phyloP scores from a whole-genome alignment of 2,888 invertebrate species.

The Macrosiphum euphorbiae region DNA sequence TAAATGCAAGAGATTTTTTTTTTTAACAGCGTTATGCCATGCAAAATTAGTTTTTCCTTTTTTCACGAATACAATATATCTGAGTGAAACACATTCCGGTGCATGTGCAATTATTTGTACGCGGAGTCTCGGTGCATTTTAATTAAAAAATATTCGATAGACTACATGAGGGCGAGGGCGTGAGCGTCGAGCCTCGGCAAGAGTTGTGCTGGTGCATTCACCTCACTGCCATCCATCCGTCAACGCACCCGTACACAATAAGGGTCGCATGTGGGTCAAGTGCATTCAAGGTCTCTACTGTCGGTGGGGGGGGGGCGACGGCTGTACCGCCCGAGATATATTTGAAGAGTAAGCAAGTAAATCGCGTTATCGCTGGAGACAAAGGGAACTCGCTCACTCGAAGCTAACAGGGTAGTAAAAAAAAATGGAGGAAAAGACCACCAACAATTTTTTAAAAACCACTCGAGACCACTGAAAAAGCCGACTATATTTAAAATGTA shows the following conservation, averaged over 20 bases:
- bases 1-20: background rate
- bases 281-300: slow-evolving; percentile 55
- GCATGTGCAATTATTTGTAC: background rate
- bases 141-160: slow-evolving; percentile 44
- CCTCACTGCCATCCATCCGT: background rate
- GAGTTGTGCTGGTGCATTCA: background rate
- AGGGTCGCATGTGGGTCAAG: slow-evolving; percentile 56
- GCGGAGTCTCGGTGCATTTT: background rate
- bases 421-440: background rate
- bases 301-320: no score
- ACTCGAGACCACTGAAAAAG: slow-evolving; percentile 45
- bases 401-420: background rate
- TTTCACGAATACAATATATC: background rate
- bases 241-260: background rate
- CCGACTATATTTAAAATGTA: slow-evolving; percentile 7
- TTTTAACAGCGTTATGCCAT: background rate
- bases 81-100: background rate
- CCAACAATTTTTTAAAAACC: slow-evolving; percentile 39
- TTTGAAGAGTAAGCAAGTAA: slow-evolving; percentile 62
- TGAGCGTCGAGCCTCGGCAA: background rate
- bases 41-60: background rate
- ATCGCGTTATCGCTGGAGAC: slow-evolving; percentile 58
- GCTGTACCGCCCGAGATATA: slow-evolving; percentile 26
- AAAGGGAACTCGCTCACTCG: slow-evolving; percentile 40
- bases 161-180: background rate